Base-by-base conservation (phyloP, 2,113 vertebrate genomes). In the Serilophus lunatus region DNA sequence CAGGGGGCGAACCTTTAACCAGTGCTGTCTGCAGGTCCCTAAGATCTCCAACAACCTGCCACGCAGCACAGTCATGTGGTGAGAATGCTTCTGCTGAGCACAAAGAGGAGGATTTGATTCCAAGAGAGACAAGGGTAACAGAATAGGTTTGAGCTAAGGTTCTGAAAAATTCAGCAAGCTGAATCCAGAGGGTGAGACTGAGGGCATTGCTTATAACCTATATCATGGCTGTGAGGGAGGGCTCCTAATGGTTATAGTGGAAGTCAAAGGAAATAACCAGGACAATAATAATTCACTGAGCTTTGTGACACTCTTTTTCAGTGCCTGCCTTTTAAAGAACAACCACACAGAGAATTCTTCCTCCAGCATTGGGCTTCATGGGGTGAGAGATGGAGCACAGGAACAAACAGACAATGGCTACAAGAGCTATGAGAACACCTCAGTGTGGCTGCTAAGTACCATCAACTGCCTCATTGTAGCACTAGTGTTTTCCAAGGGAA, bases 401-500 rank as follows among this genome's bases (percentile, higher is more conserved):
- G 40, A 14, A 19, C 81, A 87, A 61, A 75, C 0, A 16, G 94
- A 93, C 36, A 88, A 93, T 57, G 53, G 82, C 74, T 98, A 92
- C 86, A 74, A 84, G 80, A 98, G 98, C 86, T 98, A 98, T 66
- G 98, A 98, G 91, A 98, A 98, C 94, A 98, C 97, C 38, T 98
- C 98, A 13, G 82, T 98, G 57, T 98, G 98, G 98, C 97, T 98
- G 54, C 95, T 98, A 18, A 97, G 97, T 86, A 98, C 98, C 70
- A 85, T 98, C 95, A 98, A 98, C 71, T 98, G 97, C 75, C 97
- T 98, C 66, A 89, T 96, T 5, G 94, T 98, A 66, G 98, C 98
- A 35, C 50, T 98, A 71, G 95, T 98, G 70, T 98, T 98, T 97
- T 98, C 98, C 56, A 98, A 98, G 95, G 98, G 98, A 91, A 98